Conservation (phyloP, 2,888 invertebrate species). For the Acanthoscelides obtectus region DNA sequence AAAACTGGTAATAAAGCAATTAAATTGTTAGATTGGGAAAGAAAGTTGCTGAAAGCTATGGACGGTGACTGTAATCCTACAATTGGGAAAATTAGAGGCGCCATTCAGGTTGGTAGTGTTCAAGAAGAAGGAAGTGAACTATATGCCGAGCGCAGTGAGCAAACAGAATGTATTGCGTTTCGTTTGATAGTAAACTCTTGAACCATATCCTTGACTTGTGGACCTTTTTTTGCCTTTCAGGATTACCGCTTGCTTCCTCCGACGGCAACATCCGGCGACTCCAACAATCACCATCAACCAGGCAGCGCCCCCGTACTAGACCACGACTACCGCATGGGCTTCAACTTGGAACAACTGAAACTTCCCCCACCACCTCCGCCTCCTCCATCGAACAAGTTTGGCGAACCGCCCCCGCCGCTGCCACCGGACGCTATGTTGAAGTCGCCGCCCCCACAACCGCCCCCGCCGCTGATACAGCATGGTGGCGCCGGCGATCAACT, state of each 20-base stretch:
- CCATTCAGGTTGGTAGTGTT: no score
- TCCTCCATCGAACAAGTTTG: conserved; percentile 41
- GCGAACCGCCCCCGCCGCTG: conserved; percentile 5
- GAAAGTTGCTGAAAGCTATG: no score
- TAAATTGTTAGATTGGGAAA: no score
- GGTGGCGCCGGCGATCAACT: conserved; percentile 50
- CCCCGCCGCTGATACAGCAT: conserved; percentile 36
- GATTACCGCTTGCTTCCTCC: conserved; percentile 30
- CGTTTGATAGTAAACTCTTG: no score
- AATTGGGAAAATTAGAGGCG: no score
- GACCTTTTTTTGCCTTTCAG: no score
- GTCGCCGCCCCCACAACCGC: conserved; percentile 16
- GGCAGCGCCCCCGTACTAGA: conserved; percentile 23
- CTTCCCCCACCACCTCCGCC: conserved; percentile 51
- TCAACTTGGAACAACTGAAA: conserved; percentile 38
- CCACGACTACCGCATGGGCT: conserved; percentile 41
- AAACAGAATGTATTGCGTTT: no score
- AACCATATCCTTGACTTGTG: no score
- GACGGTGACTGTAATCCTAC: no score
- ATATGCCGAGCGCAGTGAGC: no score
- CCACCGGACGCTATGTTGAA: conserved; percentile 1
- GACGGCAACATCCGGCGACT: background rate
- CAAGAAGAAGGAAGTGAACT: no score
- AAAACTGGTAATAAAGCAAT: no score
- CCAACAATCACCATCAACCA: background rate